Percentiles rank a stretch among this genome's conserved stretches.
phyloP scores from a whole-genome alignment of 2,888 invertebrate species.

The Tachina grossa region DNA sequence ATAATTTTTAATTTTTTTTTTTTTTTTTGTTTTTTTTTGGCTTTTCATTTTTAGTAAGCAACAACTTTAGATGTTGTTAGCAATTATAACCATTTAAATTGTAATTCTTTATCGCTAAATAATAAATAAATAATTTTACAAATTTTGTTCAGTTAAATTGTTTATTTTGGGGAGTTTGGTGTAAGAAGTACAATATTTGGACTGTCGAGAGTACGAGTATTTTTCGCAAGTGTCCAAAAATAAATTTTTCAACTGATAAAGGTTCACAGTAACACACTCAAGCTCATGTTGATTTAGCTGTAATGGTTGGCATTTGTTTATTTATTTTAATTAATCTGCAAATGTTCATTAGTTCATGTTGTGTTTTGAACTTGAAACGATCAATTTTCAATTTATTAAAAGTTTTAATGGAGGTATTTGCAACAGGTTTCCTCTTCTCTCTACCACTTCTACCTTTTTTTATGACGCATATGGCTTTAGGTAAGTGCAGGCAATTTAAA shows the following conservation, averaged over 20 bases:
- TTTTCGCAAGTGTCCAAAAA: neutral
- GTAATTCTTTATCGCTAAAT: slow-evolving; percentile 30
- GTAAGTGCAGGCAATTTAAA: slow-evolving; percentile 64
- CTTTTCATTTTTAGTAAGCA: neutral
- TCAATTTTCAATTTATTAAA: slow-evolving; percentile 14
- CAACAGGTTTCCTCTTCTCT: neutral
- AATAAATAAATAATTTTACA: neutral
- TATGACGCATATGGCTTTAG: slow-evolving; percentile 12
- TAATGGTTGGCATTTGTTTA: slow-evolving; percentile 37
- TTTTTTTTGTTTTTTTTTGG: slow-evolving; percentile 11
- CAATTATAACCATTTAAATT: slow-evolving; percentile 67
- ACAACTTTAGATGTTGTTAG: slow-evolving; percentile 51
- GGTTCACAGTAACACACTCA: slow-evolving; percentile 24
- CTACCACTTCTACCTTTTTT: neutral
- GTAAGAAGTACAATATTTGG: slow-evolving; percentile 14
- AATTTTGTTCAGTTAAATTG: neutral
- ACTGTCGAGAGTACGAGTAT: neutral
- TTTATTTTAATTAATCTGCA: slow-evolving; percentile 47
- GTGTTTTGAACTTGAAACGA: slow-evolving; percentile 44
- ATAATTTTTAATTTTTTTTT: slow-evolving; percentile 15
- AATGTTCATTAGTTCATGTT: slow-evolving; percentile 50
- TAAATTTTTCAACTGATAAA: neutral
- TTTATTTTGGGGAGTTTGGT: neutral
- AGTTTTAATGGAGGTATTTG: neutral
- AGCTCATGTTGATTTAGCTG: slow-evolving; percentile 28